Evolutionary conservation across 2,888 invertebrate genomes (phyloP), one percentile per base, ranked within the genome.

Genomic region (Atethmia centrago): DNA sequence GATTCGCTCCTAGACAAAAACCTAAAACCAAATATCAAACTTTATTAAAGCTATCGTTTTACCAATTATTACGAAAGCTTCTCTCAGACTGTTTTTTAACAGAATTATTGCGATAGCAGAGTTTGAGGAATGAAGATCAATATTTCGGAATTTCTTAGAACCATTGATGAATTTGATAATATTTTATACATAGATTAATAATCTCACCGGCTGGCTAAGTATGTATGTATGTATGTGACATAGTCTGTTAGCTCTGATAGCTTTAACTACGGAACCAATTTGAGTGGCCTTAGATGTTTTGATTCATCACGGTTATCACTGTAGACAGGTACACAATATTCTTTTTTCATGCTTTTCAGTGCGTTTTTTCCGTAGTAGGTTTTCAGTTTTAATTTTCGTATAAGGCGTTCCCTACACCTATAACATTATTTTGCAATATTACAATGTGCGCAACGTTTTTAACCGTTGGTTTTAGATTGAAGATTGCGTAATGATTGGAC

Each of bases 21-120:
- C 16, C 58, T 47, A 68, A 73, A 47, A 61, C 55, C 28, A 28
- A 45, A 64, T 31, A n/a, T 10, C 3, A 58, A n/a, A 36, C 49
- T 64, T 84, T 78, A 85, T 76, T 84, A 74, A 79, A 78, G 82
- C 66, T 78, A 87, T 87, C 86, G 66, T 75, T 84, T 87, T 85
- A 87, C 86, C 86, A 86, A 86, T 86, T 86, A 86, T 80, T 85
- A 68, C 49, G 70, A 67, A 87, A 80, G 75, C 86, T 76, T 80
- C 74, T 74, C 67, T 53, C 61, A 10, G 76, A 74, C 67, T 77
- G 81, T 85, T 77, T 74, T 73, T 74, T 84, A 75, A 84, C 78
- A 63, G 72, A 86, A 75, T 80, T 80, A 85, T 85, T 80, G 66
- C 65, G 56, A 8, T 45, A 55, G 69, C 9, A 69, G 68, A 74